Evolutionary conservation across 2,888 invertebrate genomes (phyloP).

Genomic region (Drosophila dives): DNA sequence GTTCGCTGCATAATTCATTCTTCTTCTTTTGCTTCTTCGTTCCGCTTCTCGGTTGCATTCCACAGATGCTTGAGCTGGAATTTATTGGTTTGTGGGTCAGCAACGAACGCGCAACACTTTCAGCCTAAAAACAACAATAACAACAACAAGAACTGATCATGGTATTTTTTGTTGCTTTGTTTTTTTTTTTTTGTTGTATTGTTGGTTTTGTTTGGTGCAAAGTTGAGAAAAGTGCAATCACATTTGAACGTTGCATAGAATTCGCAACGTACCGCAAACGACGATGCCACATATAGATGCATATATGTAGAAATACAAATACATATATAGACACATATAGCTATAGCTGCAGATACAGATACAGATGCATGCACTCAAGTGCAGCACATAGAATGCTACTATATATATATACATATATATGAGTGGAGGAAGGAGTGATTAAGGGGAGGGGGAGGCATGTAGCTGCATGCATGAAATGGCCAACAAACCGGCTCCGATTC

Average conservation of each 20-base stretch:
- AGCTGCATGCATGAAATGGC: slow-evolving; percentile 64
- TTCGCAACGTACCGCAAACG: slow-evolving; percentile 54
- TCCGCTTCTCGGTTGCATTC: slow-evolving; percentile 59
- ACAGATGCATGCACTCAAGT: slow-evolving; percentile 63
- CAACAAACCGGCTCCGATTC: slow-evolving; percentile 68
- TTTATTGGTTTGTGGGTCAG: slow-evolving; percentile 81
- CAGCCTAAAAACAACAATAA: slow-evolving; percentile 34
- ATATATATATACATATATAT: not conserved
- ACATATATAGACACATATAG: slow-evolving; percentile 20
- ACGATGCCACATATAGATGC: slow-evolving; percentile 15
- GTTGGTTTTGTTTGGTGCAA: slow-evolving; percentile 47
- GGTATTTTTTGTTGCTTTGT: slow-evolving; percentile 9
- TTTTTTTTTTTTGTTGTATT: not conserved
- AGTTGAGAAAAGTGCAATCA: slow-evolving; percentile 72
- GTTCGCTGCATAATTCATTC: slow-evolving; percentile 68
- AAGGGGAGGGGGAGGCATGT: not conserved
- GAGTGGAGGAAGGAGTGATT: not conserved
- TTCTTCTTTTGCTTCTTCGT: slow-evolving; percentile 16
- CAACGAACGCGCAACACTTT: slow-evolving; percentile 57
- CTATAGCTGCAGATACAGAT: slow-evolving; percentile 40
- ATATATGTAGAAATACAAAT: slow-evolving; percentile 1
- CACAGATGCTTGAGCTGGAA: slow-evolving; percentile 73
- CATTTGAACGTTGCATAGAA: slow-evolving; percentile 72
- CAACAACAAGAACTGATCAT: slow-evolving; percentile 11
- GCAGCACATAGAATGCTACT: slow-evolving; percentile 59